These are phyloP conservation scores for Ceratina calcarata DNA, from an alignment of 1,140 invertebrate species.

Conservation along the genomic window DNA sequence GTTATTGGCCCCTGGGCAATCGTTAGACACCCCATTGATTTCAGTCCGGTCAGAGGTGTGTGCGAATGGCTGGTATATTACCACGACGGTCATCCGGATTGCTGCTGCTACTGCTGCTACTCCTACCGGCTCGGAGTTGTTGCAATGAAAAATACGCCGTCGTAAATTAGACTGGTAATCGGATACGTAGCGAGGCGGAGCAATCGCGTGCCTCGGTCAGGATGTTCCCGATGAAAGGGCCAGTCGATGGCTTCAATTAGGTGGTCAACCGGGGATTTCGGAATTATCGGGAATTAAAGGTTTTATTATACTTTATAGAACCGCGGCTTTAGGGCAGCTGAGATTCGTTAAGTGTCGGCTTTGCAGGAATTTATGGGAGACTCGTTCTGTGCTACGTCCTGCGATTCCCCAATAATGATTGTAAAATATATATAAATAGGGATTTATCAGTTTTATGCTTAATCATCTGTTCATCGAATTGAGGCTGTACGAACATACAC, in stretches of 20 bases:
- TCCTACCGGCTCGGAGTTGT: neutral
- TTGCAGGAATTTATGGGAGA: too few species aligned
- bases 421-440: too few species aligned
- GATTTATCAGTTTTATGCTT: too few species aligned
- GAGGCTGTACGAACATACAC: too few species aligned
- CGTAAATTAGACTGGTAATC: conserved; percentile 47
- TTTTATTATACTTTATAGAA: neutral
- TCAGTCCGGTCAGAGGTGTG: conserved; percentile 17
- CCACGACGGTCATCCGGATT: conserved; percentile 52
- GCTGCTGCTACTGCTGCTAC: too few species aligned
- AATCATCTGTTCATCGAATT: too few species aligned
- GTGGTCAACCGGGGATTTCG: neutral
- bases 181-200: neutral
- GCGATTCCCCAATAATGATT: too few species aligned
- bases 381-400: too few species aligned
- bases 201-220: neutral
- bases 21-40: conserved; percentile 66
- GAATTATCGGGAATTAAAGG: neutral
- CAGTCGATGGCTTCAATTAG: neutral
- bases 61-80: conserved; percentile 46
- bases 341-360: neutral
- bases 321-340: too few species aligned
- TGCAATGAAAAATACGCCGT: conserved; percentile 43
- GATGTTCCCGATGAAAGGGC: neutral
- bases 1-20: conserved; percentile 56